Conservation (phyloP, 2,797 vertebrate species). For the Spatula clypeata region DNA sequence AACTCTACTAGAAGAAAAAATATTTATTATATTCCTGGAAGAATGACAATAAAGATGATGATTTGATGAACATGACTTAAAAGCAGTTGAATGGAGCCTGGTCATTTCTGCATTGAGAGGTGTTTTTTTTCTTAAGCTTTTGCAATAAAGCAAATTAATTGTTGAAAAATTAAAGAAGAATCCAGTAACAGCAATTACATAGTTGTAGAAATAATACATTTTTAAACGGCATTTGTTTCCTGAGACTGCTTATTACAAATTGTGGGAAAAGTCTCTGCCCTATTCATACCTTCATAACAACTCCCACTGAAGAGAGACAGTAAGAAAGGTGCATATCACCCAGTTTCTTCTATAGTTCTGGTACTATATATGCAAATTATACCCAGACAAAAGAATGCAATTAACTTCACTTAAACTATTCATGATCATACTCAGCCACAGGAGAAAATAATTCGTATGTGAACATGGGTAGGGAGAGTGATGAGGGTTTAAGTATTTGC, state of each 20-base stretch:
- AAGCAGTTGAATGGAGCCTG: constrained; percentile 24
- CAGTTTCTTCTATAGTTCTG: neutral
- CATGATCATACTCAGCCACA: neutral
- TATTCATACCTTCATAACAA: neutral
- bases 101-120: neutral
- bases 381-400: neutral
- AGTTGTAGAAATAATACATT: neutral
- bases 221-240: neutral
- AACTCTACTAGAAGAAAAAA: constrained; percentile 21
- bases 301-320: neutral
- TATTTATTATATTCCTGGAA: constrained; percentile 16
- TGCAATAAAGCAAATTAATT: constrained; percentile 53
- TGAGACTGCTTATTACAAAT: neutral
- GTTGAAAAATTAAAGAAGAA: constrained; percentile 26
- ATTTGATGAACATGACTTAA: neutral
- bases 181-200: constrained; percentile 18
- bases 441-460: neutral
- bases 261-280: neutral
- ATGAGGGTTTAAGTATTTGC: neutral
- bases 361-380: neutral
- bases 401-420: neutral
- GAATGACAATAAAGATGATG: neutral
- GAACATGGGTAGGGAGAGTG: neutral
- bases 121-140: neutral
- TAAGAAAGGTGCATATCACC: neutral